A percentile compares a stretch with the other conserved stretches of the same genome.
Evolutionary conservation across 2,888 invertebrate species (phyloP).

Genomic region (Carabus problematicus): DNA sequence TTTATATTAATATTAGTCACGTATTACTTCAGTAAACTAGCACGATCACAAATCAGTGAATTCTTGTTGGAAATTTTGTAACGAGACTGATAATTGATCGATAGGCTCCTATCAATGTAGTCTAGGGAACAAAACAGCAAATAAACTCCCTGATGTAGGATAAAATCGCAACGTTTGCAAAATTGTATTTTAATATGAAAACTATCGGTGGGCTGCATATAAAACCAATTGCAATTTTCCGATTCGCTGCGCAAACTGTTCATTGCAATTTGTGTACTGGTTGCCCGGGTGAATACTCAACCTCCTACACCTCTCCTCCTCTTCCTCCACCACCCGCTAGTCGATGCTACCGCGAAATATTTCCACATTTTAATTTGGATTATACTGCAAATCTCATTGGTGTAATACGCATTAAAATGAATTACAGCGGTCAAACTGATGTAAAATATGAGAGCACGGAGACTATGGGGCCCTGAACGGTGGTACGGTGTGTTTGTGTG

Average conservation of each 20-base stretch:
- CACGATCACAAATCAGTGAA: no score
- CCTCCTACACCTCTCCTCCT: not conserved
- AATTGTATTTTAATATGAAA: constrained; percentile 13
- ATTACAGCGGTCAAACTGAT: constrained; percentile 13
- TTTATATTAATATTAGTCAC: no score
- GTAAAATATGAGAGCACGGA: constrained; percentile 13
- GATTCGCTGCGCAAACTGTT: constrained; percentile 11
- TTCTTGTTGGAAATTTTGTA: no score
- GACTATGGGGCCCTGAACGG: not conserved
- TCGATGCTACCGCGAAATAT: constrained; percentile 1
- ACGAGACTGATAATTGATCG: no score
- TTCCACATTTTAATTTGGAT: constrained; percentile 23
- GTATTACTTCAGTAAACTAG: no score
- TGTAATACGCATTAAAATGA: constrained; percentile 15
- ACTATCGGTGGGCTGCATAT: constrained; percentile 10
- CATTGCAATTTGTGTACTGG: not conserved
- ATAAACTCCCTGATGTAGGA: not conserved
- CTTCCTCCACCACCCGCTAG: not conserved
- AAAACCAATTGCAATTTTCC: constrained; percentile 23
- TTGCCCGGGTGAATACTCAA: no score
- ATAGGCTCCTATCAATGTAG: no score
- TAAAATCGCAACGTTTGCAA: constrained; percentile 6
- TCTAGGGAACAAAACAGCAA: no score
- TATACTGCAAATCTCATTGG: constrained; percentile 14
- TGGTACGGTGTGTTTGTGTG: not conserved